A percentile compares a stretch with the other conserved stretches of the same genome.
phyloP scores from a whole-genome alignment of 2,888 invertebrate genomes.

The Trissoscelio sp. region DNA sequence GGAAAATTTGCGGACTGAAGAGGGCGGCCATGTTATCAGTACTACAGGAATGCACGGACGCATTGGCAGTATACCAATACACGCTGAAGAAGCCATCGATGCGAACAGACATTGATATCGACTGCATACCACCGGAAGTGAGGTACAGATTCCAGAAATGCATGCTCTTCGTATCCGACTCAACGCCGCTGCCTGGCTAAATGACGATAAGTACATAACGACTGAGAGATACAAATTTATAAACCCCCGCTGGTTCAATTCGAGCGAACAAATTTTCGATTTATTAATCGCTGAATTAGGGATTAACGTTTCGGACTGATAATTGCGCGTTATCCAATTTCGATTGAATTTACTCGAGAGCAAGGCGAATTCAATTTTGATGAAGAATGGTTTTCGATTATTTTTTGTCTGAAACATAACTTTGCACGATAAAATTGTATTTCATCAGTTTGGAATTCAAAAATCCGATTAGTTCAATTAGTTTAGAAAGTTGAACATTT shows the following conservation, averaged over 20 bases:
- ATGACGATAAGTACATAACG: slow-evolving; percentile 60
- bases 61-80: slow-evolving; percentile 77
- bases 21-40: slow-evolving; percentile 71
- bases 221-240: slow-evolving; percentile 33
- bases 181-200: slow-evolving; percentile 38
- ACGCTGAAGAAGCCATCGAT: slow-evolving; percentile 72
- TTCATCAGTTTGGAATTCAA: too few species aligned
- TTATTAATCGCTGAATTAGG: not conserved
- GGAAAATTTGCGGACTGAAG: slow-evolving; percentile 68
- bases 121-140: slow-evolving; percentile 70
- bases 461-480: too few species aligned
- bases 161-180: slow-evolving; percentile 62
- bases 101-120: slow-evolving; percentile 70
- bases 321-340: not conserved
- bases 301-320: not conserved
- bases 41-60: slow-evolving; percentile 77
- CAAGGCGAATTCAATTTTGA: too few species aligned
- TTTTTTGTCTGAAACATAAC: too few species aligned
- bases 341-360: too few species aligned
- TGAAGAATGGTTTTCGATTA: too few species aligned
- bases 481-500: too few species aligned
- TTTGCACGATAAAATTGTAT: too few species aligned
- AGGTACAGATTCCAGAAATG: slow-evolving; percentile 70
- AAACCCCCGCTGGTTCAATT: not conserved
- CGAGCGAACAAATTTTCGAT: not conserved